These are phyloP conservation scores for Pantherophis alleghaniensis DNA, from an alignment of 2,797 vertebrate genomes.

Conservation along the genomic window DNA sequence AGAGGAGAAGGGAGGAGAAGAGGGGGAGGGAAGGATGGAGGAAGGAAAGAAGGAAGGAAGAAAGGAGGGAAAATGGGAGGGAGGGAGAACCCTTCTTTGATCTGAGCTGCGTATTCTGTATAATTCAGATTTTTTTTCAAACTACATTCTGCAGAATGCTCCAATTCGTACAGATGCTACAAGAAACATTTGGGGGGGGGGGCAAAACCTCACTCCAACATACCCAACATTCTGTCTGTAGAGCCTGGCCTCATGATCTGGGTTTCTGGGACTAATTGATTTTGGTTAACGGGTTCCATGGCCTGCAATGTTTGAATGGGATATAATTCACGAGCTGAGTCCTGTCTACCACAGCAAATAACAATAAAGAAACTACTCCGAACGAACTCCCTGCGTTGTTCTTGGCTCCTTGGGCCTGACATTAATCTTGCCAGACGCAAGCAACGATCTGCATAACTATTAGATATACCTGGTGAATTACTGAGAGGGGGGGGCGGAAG, in stretches of 20 bases:
- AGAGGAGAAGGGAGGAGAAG: no score
- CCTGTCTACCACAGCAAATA: neutral
- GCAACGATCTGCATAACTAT: neutral
- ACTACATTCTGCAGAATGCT: neutral
- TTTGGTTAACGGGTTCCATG: neutral
- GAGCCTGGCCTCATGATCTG: neutral
- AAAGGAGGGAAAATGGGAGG: no score
- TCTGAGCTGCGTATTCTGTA: neutral
- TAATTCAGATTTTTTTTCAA: neutral
- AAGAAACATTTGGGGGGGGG: neutral
- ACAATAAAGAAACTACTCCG: no score
- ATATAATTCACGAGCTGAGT: neutral
- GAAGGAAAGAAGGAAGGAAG: no score
- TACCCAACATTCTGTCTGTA: neutral
- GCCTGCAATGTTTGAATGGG: neutral
- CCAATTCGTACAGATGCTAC: neutral
- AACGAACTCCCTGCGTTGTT: neutral
- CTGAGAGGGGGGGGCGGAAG: rapidly evolving
- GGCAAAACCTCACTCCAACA: neutral
- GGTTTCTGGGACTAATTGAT: neutral
- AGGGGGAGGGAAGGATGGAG: no score
- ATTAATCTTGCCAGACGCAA: neutral
- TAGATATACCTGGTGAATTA: neutral
- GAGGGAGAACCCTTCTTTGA: neutral
- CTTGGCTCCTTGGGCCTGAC: neutral